These are phyloP conservation scores for Gymnocypris eckloni DNA, from an alignment of 2,797 vertebrate genomes.

Conservation along the genomic window DNA sequence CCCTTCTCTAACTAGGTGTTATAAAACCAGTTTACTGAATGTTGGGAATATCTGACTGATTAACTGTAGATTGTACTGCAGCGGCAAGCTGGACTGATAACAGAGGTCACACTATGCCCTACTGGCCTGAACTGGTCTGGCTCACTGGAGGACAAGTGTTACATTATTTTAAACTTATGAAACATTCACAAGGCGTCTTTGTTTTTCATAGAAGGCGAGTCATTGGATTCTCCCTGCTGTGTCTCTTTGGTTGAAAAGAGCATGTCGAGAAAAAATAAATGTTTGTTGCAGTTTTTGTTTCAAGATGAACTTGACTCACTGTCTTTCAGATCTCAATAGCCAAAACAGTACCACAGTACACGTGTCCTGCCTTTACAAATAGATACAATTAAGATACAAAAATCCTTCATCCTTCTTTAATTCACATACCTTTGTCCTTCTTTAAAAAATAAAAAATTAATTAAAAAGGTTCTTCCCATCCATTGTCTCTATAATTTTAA, in stretches of 20 bases:
- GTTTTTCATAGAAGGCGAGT: constrained; percentile 7
- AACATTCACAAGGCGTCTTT: constrained; percentile 22
- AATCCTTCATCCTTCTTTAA: constrained; percentile 20
- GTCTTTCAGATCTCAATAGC: background rate
- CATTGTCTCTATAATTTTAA: background rate
- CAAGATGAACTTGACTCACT: background rate
- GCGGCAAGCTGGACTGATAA: background rate
- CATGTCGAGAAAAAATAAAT: background rate
- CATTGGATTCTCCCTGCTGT: constrained; percentile 19
- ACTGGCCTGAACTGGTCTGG: constrained; percentile 22
- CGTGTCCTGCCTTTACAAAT: background rate
- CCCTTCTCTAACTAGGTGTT: background rate
- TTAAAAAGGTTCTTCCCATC: background rate
- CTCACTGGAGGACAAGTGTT: constrained; percentile 14
- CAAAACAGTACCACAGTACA: background rate
- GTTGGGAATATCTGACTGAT: constrained; percentile 16
- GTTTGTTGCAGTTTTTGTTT: background rate
- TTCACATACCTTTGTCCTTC: background rate
- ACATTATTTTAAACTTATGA: constrained; percentile 34
- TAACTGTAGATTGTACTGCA: background rate
- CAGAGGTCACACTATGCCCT: constrained; percentile 2
- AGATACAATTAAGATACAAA: background rate
- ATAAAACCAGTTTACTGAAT: constrained; percentile 24
- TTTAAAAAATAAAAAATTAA: background rate
- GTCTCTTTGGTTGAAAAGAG: constrained; percentile 30